Percentiles rank a stretch among this genome's conserved stretches.
Evolutionary conservation across 2,113 vertebrate species (phyloP).

Genomic region (Chaetodon trifascialis): DNA sequence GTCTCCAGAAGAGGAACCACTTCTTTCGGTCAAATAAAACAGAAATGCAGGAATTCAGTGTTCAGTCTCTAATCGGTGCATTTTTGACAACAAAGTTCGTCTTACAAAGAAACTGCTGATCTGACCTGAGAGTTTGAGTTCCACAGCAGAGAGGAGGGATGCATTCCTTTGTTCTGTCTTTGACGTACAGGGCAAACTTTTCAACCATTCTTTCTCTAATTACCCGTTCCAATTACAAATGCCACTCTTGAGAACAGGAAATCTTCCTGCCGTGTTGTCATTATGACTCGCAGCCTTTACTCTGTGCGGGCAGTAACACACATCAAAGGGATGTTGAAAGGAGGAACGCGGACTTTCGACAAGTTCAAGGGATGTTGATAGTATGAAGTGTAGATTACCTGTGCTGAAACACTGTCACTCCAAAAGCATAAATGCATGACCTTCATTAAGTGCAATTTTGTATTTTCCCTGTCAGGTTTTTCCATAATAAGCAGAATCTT

Average conservation of each 20-base stretch:
- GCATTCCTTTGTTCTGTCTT: not conserved
- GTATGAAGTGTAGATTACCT: conserved; percentile 47
- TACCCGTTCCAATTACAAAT: conserved; percentile 32
- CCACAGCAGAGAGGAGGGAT: not conserved
- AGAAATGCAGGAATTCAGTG: not conserved
- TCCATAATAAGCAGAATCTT: conserved; percentile 5
- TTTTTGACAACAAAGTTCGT: not conserved
- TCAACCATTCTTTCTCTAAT: conserved; percentile 51
- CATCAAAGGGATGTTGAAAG: conserved; percentile 51
- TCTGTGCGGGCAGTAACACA: not conserved
- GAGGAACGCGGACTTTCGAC: conserved; percentile 20
- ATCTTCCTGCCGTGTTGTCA: conserved; percentile 20
- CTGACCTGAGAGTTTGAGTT: too few relatives aligned
- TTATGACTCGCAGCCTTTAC: conserved; percentile 10
- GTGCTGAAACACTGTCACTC: conserved; percentile 42
- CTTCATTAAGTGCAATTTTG: conserved; percentile 32
- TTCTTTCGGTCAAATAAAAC: not conserved
- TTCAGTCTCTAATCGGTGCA: too few relatives aligned
- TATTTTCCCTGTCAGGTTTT: conserved; percentile 4
- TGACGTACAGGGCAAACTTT: conserved; percentile 12
- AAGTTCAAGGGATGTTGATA: conserved; percentile 25
- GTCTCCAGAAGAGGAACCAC: not conserved
- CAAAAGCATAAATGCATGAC: not conserved
- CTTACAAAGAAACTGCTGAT: too few relatives aligned
- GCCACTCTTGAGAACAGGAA: conserved; percentile 50